phyloP scores from a whole-genome alignment of 2,797 vertebrate species.

The Sebastiscus albofasciatus region DNA sequence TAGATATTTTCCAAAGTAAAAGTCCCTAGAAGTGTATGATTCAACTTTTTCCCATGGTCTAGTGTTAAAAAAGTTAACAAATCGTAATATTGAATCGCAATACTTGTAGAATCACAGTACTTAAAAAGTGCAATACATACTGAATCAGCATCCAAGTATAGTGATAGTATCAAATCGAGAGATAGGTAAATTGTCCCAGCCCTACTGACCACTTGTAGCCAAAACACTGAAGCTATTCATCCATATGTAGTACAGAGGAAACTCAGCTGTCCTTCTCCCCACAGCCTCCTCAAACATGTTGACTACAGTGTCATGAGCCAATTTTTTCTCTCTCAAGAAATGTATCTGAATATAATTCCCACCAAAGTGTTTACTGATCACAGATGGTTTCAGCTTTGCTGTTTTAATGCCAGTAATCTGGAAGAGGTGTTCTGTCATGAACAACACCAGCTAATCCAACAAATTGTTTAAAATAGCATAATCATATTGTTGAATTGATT shows the following conservation, averaged over 20 bases:
- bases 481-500: no score
- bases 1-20: no score
- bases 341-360: not conserved
- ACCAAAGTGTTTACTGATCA: constrained; percentile 4
- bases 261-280: constrained; percentile 10
- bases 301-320: not conserved
- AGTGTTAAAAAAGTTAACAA: no score
- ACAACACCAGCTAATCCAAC: not conserved
- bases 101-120: no score
- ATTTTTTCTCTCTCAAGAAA: not conserved
- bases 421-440: not conserved
- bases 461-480: no score
- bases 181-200: no score
- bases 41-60: no score
- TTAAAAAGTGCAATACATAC: no score
- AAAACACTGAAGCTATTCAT: not conserved
- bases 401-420: constrained; percentile 5
- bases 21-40: no score
- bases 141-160: no score
- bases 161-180: no score
- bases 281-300: not conserved
- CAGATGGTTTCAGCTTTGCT: constrained; percentile 20
- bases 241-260: not conserved
- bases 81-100: no score
- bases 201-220: not conserved